Percentiles rank a stretch among this genome's conserved stretches.
phyloP scores from a whole-genome alignment of 2,797 vertebrate genomes.

The Typhlichthys eigenmanni region DNA sequence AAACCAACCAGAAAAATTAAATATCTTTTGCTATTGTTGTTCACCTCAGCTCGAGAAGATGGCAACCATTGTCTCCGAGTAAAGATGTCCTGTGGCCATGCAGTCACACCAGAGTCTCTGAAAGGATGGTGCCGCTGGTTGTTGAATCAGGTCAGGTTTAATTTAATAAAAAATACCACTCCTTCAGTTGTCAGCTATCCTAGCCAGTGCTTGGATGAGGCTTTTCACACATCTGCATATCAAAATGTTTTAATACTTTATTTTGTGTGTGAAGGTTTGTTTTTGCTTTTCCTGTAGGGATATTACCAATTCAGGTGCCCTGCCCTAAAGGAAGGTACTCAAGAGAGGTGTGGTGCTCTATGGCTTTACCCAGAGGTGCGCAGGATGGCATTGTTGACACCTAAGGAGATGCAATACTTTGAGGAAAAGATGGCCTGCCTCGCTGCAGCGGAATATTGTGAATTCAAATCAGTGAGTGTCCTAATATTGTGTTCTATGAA shows the following conservation, averaged over 20 bases:
- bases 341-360: conserved; percentile 33
- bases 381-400: conserved; percentile 64
- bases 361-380: conserved; percentile 73
- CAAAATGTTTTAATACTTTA: no score
- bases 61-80: conserved; percentile 56
- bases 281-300: conserved; percentile 47
- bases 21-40: background rate
- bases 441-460: conserved; percentile 62
- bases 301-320: conserved; percentile 70
- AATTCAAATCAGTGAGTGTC: conserved; percentile 66
- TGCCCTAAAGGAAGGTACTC: conserved; percentile 34
- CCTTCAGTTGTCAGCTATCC: background rate
- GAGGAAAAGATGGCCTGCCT: conserved; percentile 62
- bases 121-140: conserved; percentile 73
- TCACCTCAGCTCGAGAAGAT: conserved; percentile 57
- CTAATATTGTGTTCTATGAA: background rate
- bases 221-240: no score
- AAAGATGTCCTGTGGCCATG: conserved; percentile 76
- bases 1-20: no score
- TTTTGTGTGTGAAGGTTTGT: no score
- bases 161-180: no score
- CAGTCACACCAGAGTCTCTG: conserved; percentile 70
- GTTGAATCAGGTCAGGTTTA: conserved; percentile 64
- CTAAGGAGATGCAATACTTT: conserved; percentile 70
- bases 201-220: no score